These are phyloP conservation scores for Nomada goodeniana DNA, from an alignment of 2,888 invertebrate genomes.

Conservation along the genomic window DNA sequence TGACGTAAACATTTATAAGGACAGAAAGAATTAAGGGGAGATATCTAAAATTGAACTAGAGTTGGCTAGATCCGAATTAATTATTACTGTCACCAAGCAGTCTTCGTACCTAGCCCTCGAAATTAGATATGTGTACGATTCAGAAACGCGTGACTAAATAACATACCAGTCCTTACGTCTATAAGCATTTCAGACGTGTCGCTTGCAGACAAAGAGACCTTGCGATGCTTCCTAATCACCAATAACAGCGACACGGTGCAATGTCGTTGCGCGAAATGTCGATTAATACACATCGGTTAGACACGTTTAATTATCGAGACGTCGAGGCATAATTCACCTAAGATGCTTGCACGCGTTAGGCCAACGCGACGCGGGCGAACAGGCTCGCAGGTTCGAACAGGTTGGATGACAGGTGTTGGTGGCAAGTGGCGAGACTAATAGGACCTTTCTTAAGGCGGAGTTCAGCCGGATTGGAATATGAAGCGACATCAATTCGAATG, in stretches of 20 bases:
- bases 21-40: no score
- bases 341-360: constrained; percentile 61
- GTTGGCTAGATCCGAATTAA: no score
- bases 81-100: no score
- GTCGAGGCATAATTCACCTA: constrained; percentile 64
- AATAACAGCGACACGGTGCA: constrained; percentile 36
- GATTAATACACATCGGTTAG: constrained; percentile 62
- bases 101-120: not conserved
- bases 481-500: constrained; percentile 70
- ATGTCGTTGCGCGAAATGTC: constrained; percentile 58
- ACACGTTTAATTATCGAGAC: constrained; percentile 60
- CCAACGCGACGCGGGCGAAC: constrained; percentile 32
- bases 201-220: not conserved
- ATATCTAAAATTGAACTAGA: no score
- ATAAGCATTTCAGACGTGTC: not conserved
- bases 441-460: constrained; percentile 69
- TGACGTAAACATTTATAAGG: no score
- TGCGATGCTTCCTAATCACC: not conserved
- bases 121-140: not conserved
- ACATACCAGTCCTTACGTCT: no score
- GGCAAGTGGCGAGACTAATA: constrained; percentile 73
- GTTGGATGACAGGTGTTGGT: constrained; percentile 56
- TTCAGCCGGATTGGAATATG: constrained; percentile 67
- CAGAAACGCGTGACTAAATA: no score
- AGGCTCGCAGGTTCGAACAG: constrained; percentile 16